phyloP scores from a whole-genome alignment of 2,113 vertebrate genomes.

The Neogobius melanostomus region DNA sequence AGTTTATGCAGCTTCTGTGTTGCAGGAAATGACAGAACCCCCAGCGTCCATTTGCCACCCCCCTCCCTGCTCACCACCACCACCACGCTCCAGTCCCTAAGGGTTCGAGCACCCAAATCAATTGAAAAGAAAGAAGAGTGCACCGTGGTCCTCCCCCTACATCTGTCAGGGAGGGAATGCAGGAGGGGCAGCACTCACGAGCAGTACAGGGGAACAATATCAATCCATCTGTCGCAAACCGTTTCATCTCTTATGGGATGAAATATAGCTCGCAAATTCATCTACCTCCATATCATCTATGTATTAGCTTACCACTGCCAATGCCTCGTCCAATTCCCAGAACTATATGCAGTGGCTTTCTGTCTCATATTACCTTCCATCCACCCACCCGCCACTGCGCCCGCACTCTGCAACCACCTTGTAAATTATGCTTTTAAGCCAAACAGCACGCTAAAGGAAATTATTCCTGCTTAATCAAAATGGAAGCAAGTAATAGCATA shows the following conservation, averaged over 20 bases:
- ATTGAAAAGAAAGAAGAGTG: constrained; percentile 78
- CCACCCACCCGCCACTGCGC: constrained; percentile 47
- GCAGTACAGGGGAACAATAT: constrained; percentile 73
- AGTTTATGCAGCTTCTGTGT: constrained; percentile 48
- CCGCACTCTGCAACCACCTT: constrained; percentile 55
- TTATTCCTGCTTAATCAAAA: constrained; percentile 60
- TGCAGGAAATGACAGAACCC: constrained; percentile 66
- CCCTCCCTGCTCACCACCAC: constrained; percentile 48
- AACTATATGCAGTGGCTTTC: constrained; percentile 54
- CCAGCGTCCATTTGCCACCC: constrained; percentile 46
- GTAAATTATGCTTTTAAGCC: constrained; percentile 64
- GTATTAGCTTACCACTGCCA: constrained; percentile 65
- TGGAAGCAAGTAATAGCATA: constrained; percentile 38
- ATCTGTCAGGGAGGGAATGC: constrained; percentile 78
- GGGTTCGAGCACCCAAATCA: constrained; percentile 80
- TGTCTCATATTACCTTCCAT: constrained; percentile 61
- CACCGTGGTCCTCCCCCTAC: constrained; percentile 76
- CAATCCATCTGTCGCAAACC: constrained; percentile 81
- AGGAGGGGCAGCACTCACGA: constrained; percentile 70
- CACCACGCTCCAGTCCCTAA: constrained; percentile 63
- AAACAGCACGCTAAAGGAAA: constrained; percentile 51
- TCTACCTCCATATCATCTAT: constrained; percentile 61
- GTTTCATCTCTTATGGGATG: constrained; percentile 73
- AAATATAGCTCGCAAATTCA: constrained; percentile 71
- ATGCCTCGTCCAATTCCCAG: constrained; percentile 55